Evolutionary conservation across 1,140 invertebrate genomes (phyloP), one percentile per base, ranked within the genome.

Genomic region (Arctopsyche grandis): DNA sequence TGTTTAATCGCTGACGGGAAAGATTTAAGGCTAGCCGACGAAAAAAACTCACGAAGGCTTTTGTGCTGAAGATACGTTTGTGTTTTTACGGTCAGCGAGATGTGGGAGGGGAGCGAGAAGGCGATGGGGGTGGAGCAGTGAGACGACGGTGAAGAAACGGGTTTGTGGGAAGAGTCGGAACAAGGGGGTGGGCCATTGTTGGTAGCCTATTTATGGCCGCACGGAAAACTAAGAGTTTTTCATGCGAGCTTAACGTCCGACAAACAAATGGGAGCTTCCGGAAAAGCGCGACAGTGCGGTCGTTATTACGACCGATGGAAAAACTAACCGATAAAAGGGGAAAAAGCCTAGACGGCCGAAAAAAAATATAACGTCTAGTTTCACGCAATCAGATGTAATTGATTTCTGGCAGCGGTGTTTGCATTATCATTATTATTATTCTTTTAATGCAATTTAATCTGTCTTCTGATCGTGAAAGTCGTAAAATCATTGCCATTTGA

Each of bases 231-330:
- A 70, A 43, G 24, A 70, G 69, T 70, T 70, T 70, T 70, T 70
- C 69, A 70, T 70, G 9, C 16, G 69, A 43, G 26, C 69, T 70
- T 70, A 70, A 70, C 69, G 69, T 70, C 69, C 69, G 69, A 70
- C 26, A 70, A 70, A 70, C 69, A 70, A 70, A 70, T 70, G 69
- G 69, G 24, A 14, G 69, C 69, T 70, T 70, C 69, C 69, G 69
- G 38, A 44, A n/a, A 70, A 70, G 19, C 69, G 69, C 69, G 21
- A 44, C 38, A 44, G 21, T 44, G 69, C 24, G 24, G 26, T 44
- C 26, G 26, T 70, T 70, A 70, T 70, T 70, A 26, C 69, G 21
- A 26, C 12, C 69, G 26, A 70, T 38, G 7, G 21, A 70, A 43
- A 70, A 70, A 70, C 63, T 24, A 14, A 12, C n/a, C 10, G 63